Conservation (phyloP, 1,140 invertebrate genomes). For the Panagrolaimus sp. region DNA sequence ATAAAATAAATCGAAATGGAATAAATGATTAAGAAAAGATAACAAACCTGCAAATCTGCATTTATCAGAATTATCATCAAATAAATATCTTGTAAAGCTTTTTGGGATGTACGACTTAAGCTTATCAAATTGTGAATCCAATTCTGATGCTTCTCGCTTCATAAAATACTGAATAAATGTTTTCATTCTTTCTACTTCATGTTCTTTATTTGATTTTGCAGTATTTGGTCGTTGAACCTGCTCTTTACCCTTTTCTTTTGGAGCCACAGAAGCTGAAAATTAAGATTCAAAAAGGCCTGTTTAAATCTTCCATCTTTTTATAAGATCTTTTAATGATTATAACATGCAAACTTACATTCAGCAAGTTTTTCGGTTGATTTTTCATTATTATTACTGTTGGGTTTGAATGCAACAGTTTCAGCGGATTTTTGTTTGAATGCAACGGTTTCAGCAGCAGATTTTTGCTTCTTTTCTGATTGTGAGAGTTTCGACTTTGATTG, state of each 20-base stretch:
- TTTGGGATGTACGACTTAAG: background rate
- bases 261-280: background rate
- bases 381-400: too few species aligned
- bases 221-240: background rate
- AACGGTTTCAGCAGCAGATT: too few species aligned
- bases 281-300: too few species aligned
- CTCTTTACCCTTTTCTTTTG: background rate
- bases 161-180: background rate
- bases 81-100: background rate
- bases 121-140: conserved; percentile 5
- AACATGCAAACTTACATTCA: conserved; percentile 13
- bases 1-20: too few species aligned
- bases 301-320: background rate
- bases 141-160: background rate
- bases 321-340: background rate
- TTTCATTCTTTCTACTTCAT: background rate
- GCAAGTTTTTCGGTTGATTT: conserved; percentile 8
- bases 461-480: too few species aligned
- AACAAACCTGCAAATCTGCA: background rate
- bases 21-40: too few species aligned
- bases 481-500: too few species aligned
- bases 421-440: too few species aligned
- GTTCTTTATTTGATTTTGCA: conserved; percentile 8
- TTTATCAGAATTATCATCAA: conserved; percentile 10
- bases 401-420: too few species aligned